phyloP scores from a whole-genome alignment of 1,140 invertebrate genomes.

The Aphaenogaster ashmeadi region DNA sequence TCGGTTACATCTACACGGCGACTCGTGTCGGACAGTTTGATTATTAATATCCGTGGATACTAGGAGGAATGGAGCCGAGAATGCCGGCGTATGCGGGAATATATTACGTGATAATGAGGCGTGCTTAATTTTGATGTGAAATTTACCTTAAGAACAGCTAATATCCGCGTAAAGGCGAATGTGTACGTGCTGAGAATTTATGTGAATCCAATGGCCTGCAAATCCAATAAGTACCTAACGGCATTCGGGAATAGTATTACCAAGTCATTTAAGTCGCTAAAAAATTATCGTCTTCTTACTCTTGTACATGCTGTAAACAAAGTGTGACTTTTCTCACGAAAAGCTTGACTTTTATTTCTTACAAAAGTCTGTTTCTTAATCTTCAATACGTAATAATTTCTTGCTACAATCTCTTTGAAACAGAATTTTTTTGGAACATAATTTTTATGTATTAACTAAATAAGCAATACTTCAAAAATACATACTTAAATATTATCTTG shows the following conservation, averaged over 20 bases:
- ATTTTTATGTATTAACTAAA: neutral
- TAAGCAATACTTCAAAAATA: neutral
- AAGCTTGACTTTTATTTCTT: neutral
- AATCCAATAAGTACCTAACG: neutral
- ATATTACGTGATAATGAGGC: conserved; percentile 74
- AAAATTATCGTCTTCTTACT: neutral
- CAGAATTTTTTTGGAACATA: neutral
- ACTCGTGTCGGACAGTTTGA: conserved; percentile 49
- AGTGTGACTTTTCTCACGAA: neutral
- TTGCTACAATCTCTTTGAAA: neutral
- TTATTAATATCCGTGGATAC: conserved; percentile 73
- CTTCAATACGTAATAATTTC: neutral
- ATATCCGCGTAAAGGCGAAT: neutral
- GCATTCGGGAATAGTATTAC: neutral
- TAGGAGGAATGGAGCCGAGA: conserved; percentile 30
- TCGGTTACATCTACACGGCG: conserved; percentile 51
- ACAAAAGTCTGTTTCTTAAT: neutral
- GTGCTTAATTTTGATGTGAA: conserved; percentile 69
- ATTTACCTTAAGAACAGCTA: conserved; percentile 48
- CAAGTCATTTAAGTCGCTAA: neutral
- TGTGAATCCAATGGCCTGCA: neutral
- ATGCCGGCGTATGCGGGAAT: conserved; percentile 27
- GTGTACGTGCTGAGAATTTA: neutral
- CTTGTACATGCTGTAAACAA: neutral
- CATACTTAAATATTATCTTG: neutral